phyloP scores from a whole-genome alignment of 2,888 invertebrate genomes.

The Macrophya alboannulata region DNA sequence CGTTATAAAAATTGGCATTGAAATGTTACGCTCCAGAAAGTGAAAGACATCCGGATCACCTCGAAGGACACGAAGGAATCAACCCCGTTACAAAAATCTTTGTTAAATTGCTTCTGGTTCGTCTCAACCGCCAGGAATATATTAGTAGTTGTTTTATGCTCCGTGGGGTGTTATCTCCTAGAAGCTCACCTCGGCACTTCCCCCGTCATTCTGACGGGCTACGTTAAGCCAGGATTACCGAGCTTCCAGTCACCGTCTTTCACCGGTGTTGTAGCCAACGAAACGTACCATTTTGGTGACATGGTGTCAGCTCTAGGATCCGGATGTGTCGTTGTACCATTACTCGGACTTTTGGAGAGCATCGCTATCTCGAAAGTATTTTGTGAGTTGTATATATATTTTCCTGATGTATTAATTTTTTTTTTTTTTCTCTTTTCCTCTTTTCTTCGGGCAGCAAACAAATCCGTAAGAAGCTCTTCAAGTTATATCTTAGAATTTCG shows the following conservation, averaged over 20 bases:
- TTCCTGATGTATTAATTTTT: background rate
- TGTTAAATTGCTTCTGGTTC: conserved; percentile 86
- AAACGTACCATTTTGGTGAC: conserved; percentile 82
- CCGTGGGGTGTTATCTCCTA: conserved; percentile 85
- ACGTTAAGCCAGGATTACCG: conserved; percentile 88
- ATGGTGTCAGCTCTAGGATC: conserved; percentile 85
- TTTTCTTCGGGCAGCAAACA: background rate
- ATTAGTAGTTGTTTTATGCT: conserved; percentile 87
- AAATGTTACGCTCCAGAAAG: conserved; percentile 82
- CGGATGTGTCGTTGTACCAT: conserved; percentile 85
- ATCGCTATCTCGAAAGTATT: conserved; percentile 89
- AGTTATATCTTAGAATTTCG: background rate
- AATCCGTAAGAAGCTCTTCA: background rate
- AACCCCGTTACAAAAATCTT: conserved; percentile 78
- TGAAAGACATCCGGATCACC: conserved; percentile 84
- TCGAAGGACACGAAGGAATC: conserved; percentile 80
- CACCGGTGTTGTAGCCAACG: conserved; percentile 83
- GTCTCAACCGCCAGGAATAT: conserved; percentile 90
- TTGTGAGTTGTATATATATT: conserved; percentile 80
- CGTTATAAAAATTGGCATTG: background rate
- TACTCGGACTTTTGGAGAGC: conserved; percentile 86
- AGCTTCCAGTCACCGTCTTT: conserved; percentile 86
- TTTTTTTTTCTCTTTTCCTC: background rate
- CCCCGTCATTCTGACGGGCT: conserved; percentile 87
- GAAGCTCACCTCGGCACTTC: conserved; percentile 82